These are phyloP conservation scores for Cydia amplana DNA, from an alignment of 1,140 invertebrate genomes.

Conservation along the genomic window DNA sequence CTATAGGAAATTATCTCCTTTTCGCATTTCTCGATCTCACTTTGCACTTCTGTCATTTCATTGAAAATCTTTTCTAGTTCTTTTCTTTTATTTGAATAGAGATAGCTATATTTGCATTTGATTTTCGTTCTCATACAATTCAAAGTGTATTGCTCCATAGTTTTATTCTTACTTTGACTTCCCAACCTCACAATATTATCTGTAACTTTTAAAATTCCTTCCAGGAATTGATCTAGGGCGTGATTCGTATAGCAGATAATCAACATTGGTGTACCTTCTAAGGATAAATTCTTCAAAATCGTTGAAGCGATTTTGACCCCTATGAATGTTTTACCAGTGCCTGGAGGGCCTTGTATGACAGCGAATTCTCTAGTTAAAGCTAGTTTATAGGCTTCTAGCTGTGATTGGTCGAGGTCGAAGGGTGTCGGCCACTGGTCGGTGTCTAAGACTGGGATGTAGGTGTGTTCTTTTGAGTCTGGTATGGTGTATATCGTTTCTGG, in stretches of 20 bases:
- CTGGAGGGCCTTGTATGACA: conserved; percentile 90
- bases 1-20: conserved; percentile 59
- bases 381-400: conserved; percentile 81
- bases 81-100: conserved; percentile 58
- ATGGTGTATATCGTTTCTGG: conserved; percentile 59
- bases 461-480: conserved; percentile 44
- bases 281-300: conserved; percentile 79
- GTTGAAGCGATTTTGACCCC: conserved; percentile 84
- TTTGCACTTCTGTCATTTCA: conserved; percentile 62
- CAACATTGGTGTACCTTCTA: conserved; percentile 83
- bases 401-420: conserved; percentile 80
- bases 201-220: conserved; percentile 82
- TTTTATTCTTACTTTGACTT: conserved; percentile 83
- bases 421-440: conserved; percentile 66
- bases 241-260: conserved; percentile 93
- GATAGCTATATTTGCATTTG: conserved; percentile 62
- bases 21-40: conserved; percentile 65
- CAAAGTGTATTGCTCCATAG: conserved; percentile 78
- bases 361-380: conserved; percentile 83
- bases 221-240: conserved; percentile 93
- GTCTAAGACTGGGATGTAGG: conserved; percentile 60
- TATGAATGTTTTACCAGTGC: conserved; percentile 90
- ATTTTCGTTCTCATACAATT: conserved; percentile 57
- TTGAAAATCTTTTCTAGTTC: conserved; percentile 61
- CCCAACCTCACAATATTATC: conserved; percentile 86